These are phyloP conservation scores for Danaus plexippus DNA, from an alignment of 1,140 invertebrate species.

Conservation along the genomic window DNA sequence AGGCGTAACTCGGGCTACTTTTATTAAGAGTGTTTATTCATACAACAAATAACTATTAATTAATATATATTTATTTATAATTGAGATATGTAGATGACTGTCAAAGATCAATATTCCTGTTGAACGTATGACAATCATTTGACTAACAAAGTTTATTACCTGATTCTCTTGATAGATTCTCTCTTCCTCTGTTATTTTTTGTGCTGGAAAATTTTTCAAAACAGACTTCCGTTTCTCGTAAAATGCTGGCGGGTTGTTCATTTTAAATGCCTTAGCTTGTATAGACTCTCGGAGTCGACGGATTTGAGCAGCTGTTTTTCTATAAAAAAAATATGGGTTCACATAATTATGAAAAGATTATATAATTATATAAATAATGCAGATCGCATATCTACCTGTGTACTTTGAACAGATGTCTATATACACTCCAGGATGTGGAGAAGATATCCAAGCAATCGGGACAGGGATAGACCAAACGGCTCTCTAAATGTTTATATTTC, in stretches of 20 bases:
- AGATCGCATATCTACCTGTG: slow-evolving; percentile 64
- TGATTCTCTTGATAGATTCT: slow-evolving; percentile 71
- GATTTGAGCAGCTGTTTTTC: slow-evolving; percentile 75
- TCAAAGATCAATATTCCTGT: background rate
- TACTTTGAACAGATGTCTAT: slow-evolving; percentile 81
- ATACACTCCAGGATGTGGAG: slow-evolving; percentile 79
- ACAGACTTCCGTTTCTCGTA: slow-evolving; percentile 56
- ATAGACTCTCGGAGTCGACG: slow-evolving; percentile 73
- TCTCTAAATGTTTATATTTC: slow-evolving; percentile 78
- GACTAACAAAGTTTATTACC: slow-evolving; percentile 22
- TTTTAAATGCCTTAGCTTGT: slow-evolving; percentile 73
- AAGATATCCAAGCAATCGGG: slow-evolving; percentile 79
- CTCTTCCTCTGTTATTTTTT: slow-evolving; percentile 59
- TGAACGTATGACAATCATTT: too few relatives aligned
- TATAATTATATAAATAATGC: background rate
- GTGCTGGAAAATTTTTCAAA: slow-evolving; percentile 29
- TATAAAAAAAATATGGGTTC: slow-evolving; percentile 30
- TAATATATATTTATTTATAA: background rate
- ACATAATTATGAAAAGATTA: too few relatives aligned
- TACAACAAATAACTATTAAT: background rate
- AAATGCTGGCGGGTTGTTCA: slow-evolving; percentile 66
- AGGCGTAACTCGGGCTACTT: too few relatives aligned
- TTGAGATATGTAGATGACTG: too few relatives aligned
- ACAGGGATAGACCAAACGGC: slow-evolving; percentile 77
- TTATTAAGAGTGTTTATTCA: background rate